These are phyloP conservation scores for Trichogramma evanescens DNA, from an alignment of 2,888 invertebrate species.

Conservation along the genomic window DNA sequence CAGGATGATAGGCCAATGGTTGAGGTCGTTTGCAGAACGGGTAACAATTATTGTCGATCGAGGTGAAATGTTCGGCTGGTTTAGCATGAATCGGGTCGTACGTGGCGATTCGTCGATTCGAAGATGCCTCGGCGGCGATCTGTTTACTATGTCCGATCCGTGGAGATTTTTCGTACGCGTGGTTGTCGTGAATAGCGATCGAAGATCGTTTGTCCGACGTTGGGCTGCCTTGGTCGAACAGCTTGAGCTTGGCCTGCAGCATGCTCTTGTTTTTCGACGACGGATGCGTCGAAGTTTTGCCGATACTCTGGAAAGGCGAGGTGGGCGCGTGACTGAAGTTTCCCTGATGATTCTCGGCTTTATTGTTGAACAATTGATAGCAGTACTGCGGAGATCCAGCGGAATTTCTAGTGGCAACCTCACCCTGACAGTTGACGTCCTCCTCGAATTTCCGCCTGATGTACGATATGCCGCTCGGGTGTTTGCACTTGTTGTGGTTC, in stretches of 20 bases:
- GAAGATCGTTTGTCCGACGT: not conserved
- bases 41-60: constrained; percentile 12
- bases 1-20: constrained; percentile 20
- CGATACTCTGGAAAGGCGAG: constrained; percentile 41
- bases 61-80: not conserved
- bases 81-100: not conserved
- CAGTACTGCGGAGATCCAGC: no score
- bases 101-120: not conserved
- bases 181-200: constrained; percentile 13
- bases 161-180: not conserved
- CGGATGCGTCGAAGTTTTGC: constrained; percentile 22
- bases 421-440: not conserved
- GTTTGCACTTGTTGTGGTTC: not conserved
- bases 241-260: constrained; percentile 34
- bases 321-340: constrained; percentile 40
- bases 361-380: no score
- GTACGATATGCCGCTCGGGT: not conserved
- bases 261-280: constrained; percentile 26
- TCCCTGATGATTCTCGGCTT: not conserved
- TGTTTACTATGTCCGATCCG: constrained; percentile 2
- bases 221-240: constrained; percentile 29
- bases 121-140: constrained; percentile 5
- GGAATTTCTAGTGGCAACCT: not conserved
- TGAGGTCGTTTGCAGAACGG: constrained; percentile 28
- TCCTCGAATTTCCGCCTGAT: constrained; percentile 8